phyloP scores from a whole-genome alignment of 2,888 invertebrate species.

The Agrypnus murinus region DNA sequence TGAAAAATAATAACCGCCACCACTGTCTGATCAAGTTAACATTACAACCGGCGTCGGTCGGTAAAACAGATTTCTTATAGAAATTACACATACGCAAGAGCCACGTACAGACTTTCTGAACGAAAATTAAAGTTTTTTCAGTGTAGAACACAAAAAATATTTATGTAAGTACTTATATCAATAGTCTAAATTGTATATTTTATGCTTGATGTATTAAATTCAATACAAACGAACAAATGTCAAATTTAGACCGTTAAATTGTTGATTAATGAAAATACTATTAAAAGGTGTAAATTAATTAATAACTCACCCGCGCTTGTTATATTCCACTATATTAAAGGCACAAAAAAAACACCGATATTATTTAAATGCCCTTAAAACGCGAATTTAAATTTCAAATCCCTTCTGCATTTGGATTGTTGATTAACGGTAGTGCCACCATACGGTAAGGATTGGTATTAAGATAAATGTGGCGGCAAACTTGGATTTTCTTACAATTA shows the following conservation, averaged over 20 bases:
- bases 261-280: background rate
- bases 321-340: background rate
- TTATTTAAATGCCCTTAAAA: background rate
- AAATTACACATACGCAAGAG: constrained; percentile 5
- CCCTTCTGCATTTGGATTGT: background rate
- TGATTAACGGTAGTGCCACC: background rate
- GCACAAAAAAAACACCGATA: background rate
- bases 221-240: constrained; percentile 1
- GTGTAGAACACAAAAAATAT: background rate
- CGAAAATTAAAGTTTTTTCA: background rate
- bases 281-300: background rate
- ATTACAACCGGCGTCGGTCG: constrained; percentile 4
- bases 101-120: constrained; percentile 4
- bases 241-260: constrained; percentile 15
- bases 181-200: no score
- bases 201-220: background rate
- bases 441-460: background rate
- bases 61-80: background rate
- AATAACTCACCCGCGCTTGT: background rate
- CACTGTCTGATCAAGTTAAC: background rate
- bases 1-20: background rate
- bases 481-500: background rate
- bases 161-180: background rate
- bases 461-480: background rate
- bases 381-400: constrained; percentile 9